phyloP scores from a whole-genome alignment of 1,140 invertebrate genomes.

The Calycopis cecrops region DNA sequence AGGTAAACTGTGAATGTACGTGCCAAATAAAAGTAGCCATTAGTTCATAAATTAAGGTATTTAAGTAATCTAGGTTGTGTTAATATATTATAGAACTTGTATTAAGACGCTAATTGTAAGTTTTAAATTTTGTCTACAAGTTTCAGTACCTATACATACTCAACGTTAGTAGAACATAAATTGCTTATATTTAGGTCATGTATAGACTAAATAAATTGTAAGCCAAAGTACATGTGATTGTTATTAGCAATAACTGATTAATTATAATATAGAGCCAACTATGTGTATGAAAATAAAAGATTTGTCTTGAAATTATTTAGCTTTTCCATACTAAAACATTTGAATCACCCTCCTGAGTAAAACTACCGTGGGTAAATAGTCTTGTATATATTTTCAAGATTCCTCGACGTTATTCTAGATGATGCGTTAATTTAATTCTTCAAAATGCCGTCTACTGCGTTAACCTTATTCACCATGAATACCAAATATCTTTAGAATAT shows the following conservation, averaged over 20 bases:
- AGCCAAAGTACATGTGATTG: conserved; percentile 56
- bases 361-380: too few species aligned
- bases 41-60: neutral
- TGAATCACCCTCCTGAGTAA: too few species aligned
- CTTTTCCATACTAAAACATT: too few species aligned
- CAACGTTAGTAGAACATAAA: neutral
- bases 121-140: conserved; percentile 10
- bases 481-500: too few species aligned
- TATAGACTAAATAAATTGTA: conserved; percentile 18
- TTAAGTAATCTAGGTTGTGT: conserved; percentile 8
- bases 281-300: conserved; percentile 5
- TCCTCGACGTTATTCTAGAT: too few species aligned
- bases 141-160: conserved; percentile 11
- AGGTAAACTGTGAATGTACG: conserved; percentile 13
- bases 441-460: too few species aligned
- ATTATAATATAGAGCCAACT: conserved; percentile 21
- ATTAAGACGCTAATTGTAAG: conserved; percentile 1
- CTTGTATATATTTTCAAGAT: too few species aligned
- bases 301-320: neutral
- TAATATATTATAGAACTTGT: neutral
- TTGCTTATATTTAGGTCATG: neutral
- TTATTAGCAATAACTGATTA: conserved; percentile 45
- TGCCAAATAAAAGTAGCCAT: conserved; percentile 15
- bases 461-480: too few species aligned
- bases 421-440: too few species aligned